These are phyloP conservation scores for Calyptommatus sinebrachiatus DNA, from an alignment of 2,113 vertebrate genomes.

Conservation along the genomic window DNA sequence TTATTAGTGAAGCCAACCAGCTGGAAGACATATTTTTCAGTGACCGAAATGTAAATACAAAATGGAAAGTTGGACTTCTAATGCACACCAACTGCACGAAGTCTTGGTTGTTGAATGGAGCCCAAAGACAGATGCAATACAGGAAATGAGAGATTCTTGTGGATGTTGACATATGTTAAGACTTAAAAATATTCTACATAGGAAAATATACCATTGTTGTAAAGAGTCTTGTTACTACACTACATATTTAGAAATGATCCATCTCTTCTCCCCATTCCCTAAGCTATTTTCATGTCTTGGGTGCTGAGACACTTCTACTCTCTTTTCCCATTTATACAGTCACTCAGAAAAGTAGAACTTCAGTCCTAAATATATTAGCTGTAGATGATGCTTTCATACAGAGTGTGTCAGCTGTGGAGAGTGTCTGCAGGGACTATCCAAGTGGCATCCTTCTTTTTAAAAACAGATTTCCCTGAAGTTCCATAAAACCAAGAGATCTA, in stretches of 20 bases:
- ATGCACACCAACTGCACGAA: slow-evolving; percentile 23
- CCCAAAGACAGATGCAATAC: slow-evolving; percentile 24
- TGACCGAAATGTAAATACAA: slow-evolving; percentile 33
- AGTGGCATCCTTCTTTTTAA: too few relatives aligned
- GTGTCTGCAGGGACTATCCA: neutral
- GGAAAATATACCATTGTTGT: slow-evolving; percentile 19
- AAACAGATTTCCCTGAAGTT: too few relatives aligned
- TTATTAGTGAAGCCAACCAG: slow-evolving; percentile 39
- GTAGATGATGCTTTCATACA: neutral
- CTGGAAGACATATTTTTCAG: slow-evolving; percentile 36
- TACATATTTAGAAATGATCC: neutral
- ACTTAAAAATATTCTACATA: slow-evolving; percentile 24
- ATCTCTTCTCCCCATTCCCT: neutral
- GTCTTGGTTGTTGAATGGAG: slow-evolving; percentile 18
- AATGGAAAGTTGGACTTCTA: slow-evolving; percentile 34
- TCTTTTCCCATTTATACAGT: neutral
- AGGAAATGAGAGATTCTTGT: slow-evolving; percentile 28
- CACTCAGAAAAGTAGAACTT: neutral
- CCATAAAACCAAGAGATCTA: too few relatives aligned
- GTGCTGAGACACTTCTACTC: neutral
- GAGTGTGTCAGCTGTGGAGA: neutral
- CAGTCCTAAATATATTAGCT: neutral
- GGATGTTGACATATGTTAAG: slow-evolving; percentile 20
- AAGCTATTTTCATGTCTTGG: neutral
- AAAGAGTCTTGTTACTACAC: neutral